Base-by-base conservation (phyloP, 2,888 invertebrate genomes). In the Cryptus viduatorius region DNA sequence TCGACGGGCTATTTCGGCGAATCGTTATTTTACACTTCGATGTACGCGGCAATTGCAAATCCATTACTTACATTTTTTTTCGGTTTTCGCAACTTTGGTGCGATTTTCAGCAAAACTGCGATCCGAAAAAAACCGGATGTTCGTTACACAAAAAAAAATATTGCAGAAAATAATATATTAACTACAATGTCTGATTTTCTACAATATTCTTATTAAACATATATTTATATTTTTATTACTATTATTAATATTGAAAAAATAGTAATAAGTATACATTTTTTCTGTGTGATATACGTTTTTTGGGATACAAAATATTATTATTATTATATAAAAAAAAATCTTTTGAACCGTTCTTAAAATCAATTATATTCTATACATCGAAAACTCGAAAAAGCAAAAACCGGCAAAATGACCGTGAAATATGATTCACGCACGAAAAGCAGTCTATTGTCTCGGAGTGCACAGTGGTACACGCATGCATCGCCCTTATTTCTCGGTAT, bases 371-470 rank as follows among this genome's bases (percentile, higher is more conserved):
- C 1, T 29, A 29, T 65, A 69, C 46, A 37, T 69, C 56, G 19
- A 19, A 77, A 65, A 61, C 37, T 46, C 50, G 48, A 29, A 19
- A 37, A 37, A 19, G 53, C 77, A 29, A 67, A 44, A 14, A 61
- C 1, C 2, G 16, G 14, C 19, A 86, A 87, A 87, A 88, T 86
- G 85, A 87, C 88, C 87, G 90, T 92, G 92, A 92, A 92, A 92
- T 91, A 92, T 92, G 92, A 92, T 92, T 90, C 92, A 90, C 88
- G 64, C 73, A 82, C 78, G 89, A 86, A 89, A 87, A 89, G 87
- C 87, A 8, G 87, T 75, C 90, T 89, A 92, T 92, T 92, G 92
- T 92, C 91, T 90, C 88, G 37, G 84, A 79, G 85, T 72, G 84
- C 73, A 72, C 69, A 76, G 64, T 19, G 50, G 64, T 72, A 64